These are phyloP conservation scores for Xyrichtys novacula DNA, from an alignment of 2,797 vertebrate genomes.

Conservation along the genomic window DNA sequence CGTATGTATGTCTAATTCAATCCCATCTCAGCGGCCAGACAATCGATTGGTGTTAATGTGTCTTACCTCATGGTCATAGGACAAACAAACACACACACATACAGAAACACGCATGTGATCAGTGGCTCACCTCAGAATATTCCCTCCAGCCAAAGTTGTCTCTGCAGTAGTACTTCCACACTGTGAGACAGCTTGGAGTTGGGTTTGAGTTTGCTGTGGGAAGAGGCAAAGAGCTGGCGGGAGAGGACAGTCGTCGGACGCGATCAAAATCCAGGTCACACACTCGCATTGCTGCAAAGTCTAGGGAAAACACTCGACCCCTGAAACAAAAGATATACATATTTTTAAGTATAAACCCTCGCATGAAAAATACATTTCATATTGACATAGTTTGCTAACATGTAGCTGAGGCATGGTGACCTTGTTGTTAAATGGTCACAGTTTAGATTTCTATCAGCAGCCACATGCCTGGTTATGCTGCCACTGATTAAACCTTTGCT, in stretches of 20 bases:
- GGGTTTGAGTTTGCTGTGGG: conserved; percentile 77
- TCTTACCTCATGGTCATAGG: conserved; percentile 41
- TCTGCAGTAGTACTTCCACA: conserved; percentile 99
- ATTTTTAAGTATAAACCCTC: not conserved
- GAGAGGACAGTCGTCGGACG: conserved; percentile 91
- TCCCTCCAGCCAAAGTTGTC: conserved; percentile 99
- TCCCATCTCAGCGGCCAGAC: conserved; percentile 40
- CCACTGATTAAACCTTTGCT: conserved; percentile 44
- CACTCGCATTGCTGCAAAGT: conserved; percentile 92
- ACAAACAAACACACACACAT: not conserved
- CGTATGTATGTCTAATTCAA: conserved; percentile 44
- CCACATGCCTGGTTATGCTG: conserved; percentile 32
- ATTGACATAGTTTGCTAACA: not conserved
- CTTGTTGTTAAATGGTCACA: conserved; percentile 48
- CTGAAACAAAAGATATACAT: conserved; percentile 75
- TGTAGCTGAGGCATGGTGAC: conserved; percentile 38
- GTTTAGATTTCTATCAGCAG: conserved; percentile 52
- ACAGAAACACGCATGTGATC: conserved; percentile 5
- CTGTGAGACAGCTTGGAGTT: conserved; percentile 89
- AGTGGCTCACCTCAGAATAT: conserved; percentile 93
- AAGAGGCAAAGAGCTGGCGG: conserved; percentile 79
- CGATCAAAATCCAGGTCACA: conserved; percentile 94
- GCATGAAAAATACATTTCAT: not conserved
- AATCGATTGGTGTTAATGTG: conserved; percentile 56
- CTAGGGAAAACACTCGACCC: conserved; percentile 92